phyloP scores from a whole-genome alignment of 2,113 vertebrate species.

The Callocephalon fimbriatum region DNA sequence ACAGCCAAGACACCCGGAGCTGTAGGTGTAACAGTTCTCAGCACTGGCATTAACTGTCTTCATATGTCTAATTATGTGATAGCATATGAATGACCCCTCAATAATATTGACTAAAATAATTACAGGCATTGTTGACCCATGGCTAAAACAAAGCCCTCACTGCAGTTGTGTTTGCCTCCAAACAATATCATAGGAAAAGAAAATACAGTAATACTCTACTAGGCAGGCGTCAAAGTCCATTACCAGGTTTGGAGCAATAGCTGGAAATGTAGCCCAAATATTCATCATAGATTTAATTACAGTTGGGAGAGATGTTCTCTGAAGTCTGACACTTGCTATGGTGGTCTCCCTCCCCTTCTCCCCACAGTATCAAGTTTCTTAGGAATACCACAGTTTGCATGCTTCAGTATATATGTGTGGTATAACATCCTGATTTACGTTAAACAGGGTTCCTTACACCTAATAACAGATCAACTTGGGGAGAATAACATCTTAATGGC shows the following conservation, averaged over 20 bases:
- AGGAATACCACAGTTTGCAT: not conserved
- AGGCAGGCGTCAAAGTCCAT: not conserved
- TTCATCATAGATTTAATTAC: not conserved
- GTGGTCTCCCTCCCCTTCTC: not conserved
- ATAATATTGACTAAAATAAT: not conserved
- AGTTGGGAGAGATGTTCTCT: not conserved
- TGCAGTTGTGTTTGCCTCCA: not conserved
- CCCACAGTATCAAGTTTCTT: not conserved
- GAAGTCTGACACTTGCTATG: not conserved
- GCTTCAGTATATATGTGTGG: not conserved
- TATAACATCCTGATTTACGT: not conserved
- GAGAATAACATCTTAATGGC: not conserved
- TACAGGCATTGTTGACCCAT: accelerated
- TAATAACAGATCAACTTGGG: not conserved
- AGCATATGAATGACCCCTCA: not conserved
- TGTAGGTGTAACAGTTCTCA: not conserved
- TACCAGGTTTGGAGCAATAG: not conserved
- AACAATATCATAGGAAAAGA: not conserved
- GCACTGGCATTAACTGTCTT: not conserved
- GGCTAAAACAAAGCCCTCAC: not conserved
- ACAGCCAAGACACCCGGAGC: not conserved
- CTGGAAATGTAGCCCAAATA: not conserved
- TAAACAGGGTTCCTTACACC: not conserved
- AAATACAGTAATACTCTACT: not conserved
- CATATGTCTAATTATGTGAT: not conserved